Conservation (phyloP, 2,797 vertebrate genomes). For the Pachyuromys duprasi region DNA sequence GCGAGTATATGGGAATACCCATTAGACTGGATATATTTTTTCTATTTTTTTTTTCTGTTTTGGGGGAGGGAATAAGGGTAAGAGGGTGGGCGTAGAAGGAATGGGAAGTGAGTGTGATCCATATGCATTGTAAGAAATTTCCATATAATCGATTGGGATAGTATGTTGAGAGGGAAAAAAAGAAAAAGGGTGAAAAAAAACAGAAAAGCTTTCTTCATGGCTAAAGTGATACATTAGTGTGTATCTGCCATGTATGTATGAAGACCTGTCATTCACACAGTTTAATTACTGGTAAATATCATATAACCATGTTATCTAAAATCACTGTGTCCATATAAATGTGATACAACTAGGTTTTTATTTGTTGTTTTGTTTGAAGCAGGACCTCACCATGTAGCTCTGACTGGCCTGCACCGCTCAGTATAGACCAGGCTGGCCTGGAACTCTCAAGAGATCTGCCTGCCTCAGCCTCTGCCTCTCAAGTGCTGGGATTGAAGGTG, state of each 20-base stretch:
- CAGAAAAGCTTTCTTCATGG: too few relatives aligned
- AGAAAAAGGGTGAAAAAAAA: too few relatives aligned
- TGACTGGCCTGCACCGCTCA: neutral
- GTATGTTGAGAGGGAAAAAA: neutral
- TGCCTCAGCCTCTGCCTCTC: neutral
- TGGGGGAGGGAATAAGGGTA: neutral
- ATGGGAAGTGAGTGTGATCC: neutral
- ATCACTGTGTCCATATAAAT: neutral
- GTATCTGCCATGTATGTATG: neutral
- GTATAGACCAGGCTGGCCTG: neutral
- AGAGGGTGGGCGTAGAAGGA: neutral
- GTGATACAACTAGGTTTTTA: neutral
- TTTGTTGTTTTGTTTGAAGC: neutral
- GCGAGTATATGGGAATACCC: neutral
- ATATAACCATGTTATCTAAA: neutral
- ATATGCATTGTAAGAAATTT: neutral
- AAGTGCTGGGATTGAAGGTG: neutral
- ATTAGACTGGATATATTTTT: neutral
- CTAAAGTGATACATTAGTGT: too few relatives aligned
- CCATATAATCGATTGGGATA: neutral
- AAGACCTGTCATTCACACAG: neutral
- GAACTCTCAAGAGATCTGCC: neutral
- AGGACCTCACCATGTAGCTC: neutral
- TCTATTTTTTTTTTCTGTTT: neutral
- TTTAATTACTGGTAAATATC: slow-evolving; percentile 22